Evolutionary conservation across 2,797 vertebrate species (phyloP).

Genomic region (Garrulus glandarius): DNA sequence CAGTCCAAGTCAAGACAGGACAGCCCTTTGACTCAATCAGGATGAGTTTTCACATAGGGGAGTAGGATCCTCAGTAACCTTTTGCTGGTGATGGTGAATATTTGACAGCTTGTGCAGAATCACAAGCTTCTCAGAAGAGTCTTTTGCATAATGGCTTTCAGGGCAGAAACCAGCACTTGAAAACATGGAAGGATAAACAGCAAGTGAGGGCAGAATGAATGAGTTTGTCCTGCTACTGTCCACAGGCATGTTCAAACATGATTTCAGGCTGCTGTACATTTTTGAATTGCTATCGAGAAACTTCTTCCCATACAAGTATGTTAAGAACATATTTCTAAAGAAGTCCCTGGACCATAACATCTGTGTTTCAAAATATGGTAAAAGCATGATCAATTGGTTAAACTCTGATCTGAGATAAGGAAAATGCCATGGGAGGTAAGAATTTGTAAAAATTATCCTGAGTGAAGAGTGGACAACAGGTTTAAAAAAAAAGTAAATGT

Average conservation of each 20-base stretch:
- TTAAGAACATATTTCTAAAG: not conserved
- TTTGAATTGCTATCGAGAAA: not conserved
- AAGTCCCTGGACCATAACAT: not conserved
- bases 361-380: not conserved
- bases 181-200: not conserved
- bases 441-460: not conserved
- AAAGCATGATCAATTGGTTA: not conserved
- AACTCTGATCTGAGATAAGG: constrained; percentile 29
- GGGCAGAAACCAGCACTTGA: not conserved
- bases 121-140: not conserved
- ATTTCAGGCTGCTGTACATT: not conserved
- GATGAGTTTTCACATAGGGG: not conserved
- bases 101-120: not conserved
- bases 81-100: not conserved
- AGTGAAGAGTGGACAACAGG: not conserved
- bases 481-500: not conserved
- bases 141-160: not conserved
- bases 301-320: not conserved
- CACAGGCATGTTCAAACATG: not conserved
- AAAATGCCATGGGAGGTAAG: constrained; percentile 11
- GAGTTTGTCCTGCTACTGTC: not conserved
- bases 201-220: not conserved
- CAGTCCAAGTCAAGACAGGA: not conserved
- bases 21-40: not conserved
- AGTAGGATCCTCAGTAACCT: not conserved